Evolutionary conservation across 1,140 invertebrate species (phyloP), one percentile per base, ranked within the genome.

Genomic region (Hyposmocoma kahamanoa): DNA sequence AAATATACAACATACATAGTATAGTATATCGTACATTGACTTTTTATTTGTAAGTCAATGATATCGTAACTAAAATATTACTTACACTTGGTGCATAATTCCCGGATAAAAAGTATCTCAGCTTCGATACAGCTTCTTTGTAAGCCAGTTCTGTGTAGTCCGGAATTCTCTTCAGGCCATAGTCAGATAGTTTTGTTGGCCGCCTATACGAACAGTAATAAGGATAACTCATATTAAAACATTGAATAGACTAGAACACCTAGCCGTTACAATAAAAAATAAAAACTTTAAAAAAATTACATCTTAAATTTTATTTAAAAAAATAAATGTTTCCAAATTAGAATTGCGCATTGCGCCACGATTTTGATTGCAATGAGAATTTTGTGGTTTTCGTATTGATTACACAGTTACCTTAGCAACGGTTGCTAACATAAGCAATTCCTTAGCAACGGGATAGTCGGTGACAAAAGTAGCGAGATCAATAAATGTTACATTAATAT

Each of bases 101-200:
- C 55, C 94, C 92, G 2, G 91, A 90, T 45, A 95, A 74, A 53
- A 94, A 89, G 71, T 93, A 91, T 70, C 92, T 91, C 8, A 95
- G 69, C 47, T 94, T 91, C 0, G 91, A 90, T 0, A 95, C 93
- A 2, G 94, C 94, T 79, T 95, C 93, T 57, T 92, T 90, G 62
- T 95, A 95, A 2, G 92, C 93, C 45, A 92, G 86, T 63, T 95
- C 94, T 0, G 93, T 94, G 62, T 94, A 94, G 83, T 95, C 92
- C 28, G 92, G 90, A 18, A 89, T 86, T 63, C 89, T 90, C 65
- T 89, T 89, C 67, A 84, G 47, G 1, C 86, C 86, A 74, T 86
- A 87, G 0, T 87, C 84, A 43, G 70, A 74, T 74, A 86, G 76
- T 59, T 82, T 86, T n/a, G 59, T 62, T 13, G 82, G 81, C 30